Evolutionary conservation across 2,888 invertebrate genomes (phyloP), one percentile per base, ranked within the genome.

Genomic region (Stratiomys singularior): DNA sequence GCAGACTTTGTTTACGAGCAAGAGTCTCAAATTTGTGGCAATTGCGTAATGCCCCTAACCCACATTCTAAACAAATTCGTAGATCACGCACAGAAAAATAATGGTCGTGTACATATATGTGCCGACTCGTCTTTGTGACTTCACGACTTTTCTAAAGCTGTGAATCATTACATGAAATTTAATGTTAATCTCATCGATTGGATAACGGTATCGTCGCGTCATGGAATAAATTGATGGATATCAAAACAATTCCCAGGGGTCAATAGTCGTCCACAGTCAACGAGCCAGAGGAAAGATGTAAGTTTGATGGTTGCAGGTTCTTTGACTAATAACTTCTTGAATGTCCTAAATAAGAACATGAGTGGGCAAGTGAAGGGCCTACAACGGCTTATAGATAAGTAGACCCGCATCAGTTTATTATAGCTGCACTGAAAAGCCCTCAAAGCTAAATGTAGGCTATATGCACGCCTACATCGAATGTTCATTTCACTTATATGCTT

Each of bases 161-260:
- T 37, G 37, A 37, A 37, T 37, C 37, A 37, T 37, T 5, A 37
- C 37, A 37, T 37, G 9, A 5, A 37, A 52, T 52, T 15, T 18
- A 52, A 52, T 52, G 52, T 9, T 52, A 13, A 52, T 52, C 37
- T 9, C 37, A 52, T 52, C 52, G 7, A 52, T 52, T 4, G 52
- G 7, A 52, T 18, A 18, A 37, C 37, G 3, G 37, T 37, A 37
- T 37, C 52, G 52, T 52, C 52, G 52, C 15, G 52, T 52, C 52
- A 52, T 18, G 3, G 52, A 52, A 15, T 52, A 9, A 15, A 52
- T 37, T 5, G 37, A 37, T 37, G 37, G 37, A 37, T 37, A 37
- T 9, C 52, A 52, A 9, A 52, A 47, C 47, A 69, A 27, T 13
- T 69, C 47, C 28, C 69, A 47, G 69, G 47, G 46, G 47, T 69